A percentile compares a stretch with the other conserved stretches of the same genome.
Evolutionary conservation across 2,888 invertebrate species (phyloP).

Genomic region (Oxytorus armatus): DNA sequence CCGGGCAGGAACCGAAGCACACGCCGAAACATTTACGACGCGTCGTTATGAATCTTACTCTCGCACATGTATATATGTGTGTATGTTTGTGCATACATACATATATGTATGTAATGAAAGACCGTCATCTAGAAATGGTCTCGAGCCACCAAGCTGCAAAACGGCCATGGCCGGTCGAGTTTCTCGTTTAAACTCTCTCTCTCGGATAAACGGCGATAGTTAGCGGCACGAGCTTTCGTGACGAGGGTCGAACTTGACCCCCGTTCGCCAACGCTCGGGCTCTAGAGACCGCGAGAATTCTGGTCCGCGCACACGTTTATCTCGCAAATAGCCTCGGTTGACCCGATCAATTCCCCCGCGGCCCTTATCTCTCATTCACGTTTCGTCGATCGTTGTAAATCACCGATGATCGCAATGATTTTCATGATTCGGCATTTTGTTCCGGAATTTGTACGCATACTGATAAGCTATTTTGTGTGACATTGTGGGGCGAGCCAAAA

Average conservation of each 20-base stretch:
- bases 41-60: conserved; percentile 47
- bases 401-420: conserved; percentile 35
- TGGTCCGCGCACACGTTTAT: conserved; percentile 39
- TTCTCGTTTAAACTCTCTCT: conserved; percentile 50
- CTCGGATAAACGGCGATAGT: conserved; percentile 60
- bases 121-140: conserved; percentile 47
- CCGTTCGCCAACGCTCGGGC: conserved; percentile 3
- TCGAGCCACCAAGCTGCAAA: conserved; percentile 30
- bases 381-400: conserved; percentile 42
- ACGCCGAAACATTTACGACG: conserved; percentile 28
- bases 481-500: neutral
- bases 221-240: conserved; percentile 64
- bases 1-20: conserved; percentile 10
- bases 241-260: conserved; percentile 66
- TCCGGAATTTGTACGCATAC: neutral
- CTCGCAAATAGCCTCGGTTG: conserved; percentile 53
- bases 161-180: conserved; percentile 16
- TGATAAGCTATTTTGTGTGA: conserved; percentile 27
- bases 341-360: conserved; percentile 42
- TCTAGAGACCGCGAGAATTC: conserved; percentile 29
- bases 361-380: conserved; percentile 38
- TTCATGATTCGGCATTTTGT: conserved; percentile 10
- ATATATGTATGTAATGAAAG: conserved; percentile 25
- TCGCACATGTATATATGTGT: neutral
- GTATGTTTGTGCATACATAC: too few relatives aligned